Conservation (phyloP, 2,888 invertebrate genomes). For the Iphiclides podalirius region DNA sequence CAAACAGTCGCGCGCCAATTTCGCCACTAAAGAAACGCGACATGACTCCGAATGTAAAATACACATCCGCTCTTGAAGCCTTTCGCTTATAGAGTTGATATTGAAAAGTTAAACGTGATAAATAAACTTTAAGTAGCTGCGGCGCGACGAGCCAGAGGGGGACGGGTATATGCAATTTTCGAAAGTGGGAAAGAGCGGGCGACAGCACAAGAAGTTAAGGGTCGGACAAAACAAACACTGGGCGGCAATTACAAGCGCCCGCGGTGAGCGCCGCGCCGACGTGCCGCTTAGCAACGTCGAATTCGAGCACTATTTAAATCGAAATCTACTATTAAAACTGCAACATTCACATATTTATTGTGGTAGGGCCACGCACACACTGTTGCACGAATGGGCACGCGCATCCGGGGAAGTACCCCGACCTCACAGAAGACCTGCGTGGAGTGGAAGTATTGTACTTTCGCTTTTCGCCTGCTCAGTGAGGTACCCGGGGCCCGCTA, state of each 20-base stretch:
- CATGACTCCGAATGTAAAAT: no score
- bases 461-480: no score
- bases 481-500: no score
- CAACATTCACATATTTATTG: no score
- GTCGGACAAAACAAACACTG: conserved; percentile 65
- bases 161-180: conserved; percentile 23
- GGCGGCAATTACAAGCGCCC: conserved; percentile 65
- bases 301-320: conserved; percentile 22
- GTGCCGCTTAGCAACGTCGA: conserved; percentile 45
- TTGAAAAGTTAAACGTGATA: conserved; percentile 54
- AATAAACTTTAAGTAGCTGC: conserved; percentile 58
- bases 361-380: no score
- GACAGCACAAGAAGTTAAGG: conserved; percentile 45
- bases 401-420: no score
- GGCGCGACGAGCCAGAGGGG: conserved; percentile 36
- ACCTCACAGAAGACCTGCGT: no score
- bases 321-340: no score
- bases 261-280: conserved; percentile 50
- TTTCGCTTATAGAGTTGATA: conserved; percentile 21
- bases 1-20: not conserved
- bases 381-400: no score
- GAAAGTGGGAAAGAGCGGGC: conserved; percentile 24
- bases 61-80: conserved; percentile 32
- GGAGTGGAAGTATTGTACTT: no score
- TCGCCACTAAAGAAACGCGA: not conserved